A percentile compares a stretch with the other conserved stretches of the same genome.
Evolutionary conservation across 35 echinoderm and acorn worm genomes (phyloP).

Genomic region (Stichopus chloronotus): DNA sequence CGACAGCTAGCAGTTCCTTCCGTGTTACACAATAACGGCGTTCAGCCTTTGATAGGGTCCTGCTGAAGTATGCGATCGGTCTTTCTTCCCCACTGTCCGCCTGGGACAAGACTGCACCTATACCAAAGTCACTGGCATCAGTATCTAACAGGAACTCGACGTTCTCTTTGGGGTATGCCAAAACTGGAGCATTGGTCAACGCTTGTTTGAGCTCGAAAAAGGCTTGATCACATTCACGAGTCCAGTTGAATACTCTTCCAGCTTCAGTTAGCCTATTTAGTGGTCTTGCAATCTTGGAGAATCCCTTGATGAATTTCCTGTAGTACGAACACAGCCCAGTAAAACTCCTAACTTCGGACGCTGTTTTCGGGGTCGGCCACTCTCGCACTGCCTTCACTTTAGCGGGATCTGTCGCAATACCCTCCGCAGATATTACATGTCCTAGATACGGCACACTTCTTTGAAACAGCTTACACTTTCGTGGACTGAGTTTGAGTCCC

Average conservation of each 20-base stretch:
- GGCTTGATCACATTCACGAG: too few relatives aligned
- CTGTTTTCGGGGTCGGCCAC: conserved; percentile 26
- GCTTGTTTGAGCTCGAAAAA: too few relatives aligned
- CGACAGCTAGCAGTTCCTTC: neutral
- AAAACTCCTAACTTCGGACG: conserved; percentile 58
- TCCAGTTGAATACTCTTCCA: too few relatives aligned
- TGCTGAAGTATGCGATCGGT: conserved; percentile 12
- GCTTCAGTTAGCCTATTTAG: neutral
- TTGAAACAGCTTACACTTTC: neutral
- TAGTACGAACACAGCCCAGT: conserved; percentile 65
- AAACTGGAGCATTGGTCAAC: too few relatives aligned
- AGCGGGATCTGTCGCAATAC: conserved; percentile 37
- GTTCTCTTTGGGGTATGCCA: too few relatives aligned
- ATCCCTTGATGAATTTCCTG: conserved; percentile 44
- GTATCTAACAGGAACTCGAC: neutral
- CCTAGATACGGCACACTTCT: conserved; percentile 31
- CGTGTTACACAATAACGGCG: neutral
- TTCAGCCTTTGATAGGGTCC: conserved; percentile 10
- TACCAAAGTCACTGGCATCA: conserved; percentile 59
- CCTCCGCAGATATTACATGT: conserved; percentile 44
- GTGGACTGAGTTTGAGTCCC: too few relatives aligned
- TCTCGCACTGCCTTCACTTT: neutral
- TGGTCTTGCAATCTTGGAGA: conserved; percentile 57
- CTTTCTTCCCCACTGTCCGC: conserved; percentile 2
- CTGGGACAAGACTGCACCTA: conserved; percentile 46